A percentile compares a stretch with the other conserved stretches of the same genome.
Evolutionary conservation across 2,888 invertebrate genomes (phyloP).

Genomic region (Taphrorychus bicolor): DNA sequence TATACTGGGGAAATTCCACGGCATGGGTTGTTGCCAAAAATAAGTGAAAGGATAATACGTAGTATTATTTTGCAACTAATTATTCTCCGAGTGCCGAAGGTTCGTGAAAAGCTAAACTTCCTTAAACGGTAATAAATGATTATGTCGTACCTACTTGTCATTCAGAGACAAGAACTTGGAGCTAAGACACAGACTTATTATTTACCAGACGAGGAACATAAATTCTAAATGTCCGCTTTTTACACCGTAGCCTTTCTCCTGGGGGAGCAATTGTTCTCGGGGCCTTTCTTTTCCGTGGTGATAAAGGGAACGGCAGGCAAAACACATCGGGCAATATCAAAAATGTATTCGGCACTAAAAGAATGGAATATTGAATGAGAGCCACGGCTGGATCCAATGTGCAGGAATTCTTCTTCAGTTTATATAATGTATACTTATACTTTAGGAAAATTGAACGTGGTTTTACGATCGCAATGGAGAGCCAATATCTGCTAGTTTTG

Average conservation of each 20-base stretch:
- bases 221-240: conserved; percentile 27
- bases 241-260: conserved; percentile 31
- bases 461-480: conserved; percentile 17
- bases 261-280: conserved; percentile 31
- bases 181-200: neutral
- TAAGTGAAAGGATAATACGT: too few species aligned
- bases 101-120: too few species aligned
- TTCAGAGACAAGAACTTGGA: neutral
- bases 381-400: conserved; percentile 36
- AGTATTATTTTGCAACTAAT: too few species aligned
- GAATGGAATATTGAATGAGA: conserved; percentile 37
- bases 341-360: conserved; percentile 38
- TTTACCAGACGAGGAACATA: conserved; percentile 4
- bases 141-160: too few species aligned
- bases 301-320: conserved; percentile 32
- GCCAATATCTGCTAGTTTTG: too few species aligned
- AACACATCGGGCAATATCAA: conserved; percentile 37
- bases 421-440: conserved; percentile 30
- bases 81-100: too few species aligned
- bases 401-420: conserved; percentile 29
- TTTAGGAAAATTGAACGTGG: conserved; percentile 21
- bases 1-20: too few species aligned
- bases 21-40: too few species aligned
- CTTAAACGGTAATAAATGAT: too few species aligned
- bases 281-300: conserved; percentile 25